Conservation (phyloP, 1,140 invertebrate species). For the Conus betulinus region DNA sequence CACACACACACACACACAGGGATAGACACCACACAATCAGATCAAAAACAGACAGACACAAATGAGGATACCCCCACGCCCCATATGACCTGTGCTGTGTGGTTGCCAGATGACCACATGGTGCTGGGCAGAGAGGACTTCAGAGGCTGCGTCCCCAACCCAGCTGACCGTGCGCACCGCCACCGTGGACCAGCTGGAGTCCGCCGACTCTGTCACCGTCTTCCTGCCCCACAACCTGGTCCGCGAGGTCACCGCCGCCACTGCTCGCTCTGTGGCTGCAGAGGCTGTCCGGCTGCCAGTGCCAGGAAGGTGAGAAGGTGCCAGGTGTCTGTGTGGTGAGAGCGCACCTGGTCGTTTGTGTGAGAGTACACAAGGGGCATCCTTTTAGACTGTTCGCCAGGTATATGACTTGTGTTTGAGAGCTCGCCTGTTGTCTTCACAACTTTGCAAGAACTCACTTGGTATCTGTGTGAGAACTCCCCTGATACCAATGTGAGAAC, state of each 20-base stretch:
- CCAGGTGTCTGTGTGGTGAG: neutral
- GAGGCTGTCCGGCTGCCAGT: constrained; percentile 44
- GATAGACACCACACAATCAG: too few relatives aligned
- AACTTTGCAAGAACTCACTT: too few relatives aligned
- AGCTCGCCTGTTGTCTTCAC: too few relatives aligned
- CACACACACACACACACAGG: too few relatives aligned
- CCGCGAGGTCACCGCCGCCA: constrained; percentile 59
- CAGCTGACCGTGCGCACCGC: constrained; percentile 95
- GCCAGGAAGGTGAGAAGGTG: constrained; percentile 26
- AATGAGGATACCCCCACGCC: too few relatives aligned
- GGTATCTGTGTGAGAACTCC: too few relatives aligned
- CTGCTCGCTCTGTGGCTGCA: constrained; percentile 45
- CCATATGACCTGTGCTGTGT: constrained; percentile 28
- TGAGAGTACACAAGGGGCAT: neutral
- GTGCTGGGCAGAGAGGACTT: constrained; percentile 94
- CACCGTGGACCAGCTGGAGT: constrained; percentile 86
- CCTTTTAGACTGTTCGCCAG: too few relatives aligned
- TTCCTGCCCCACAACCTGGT: constrained; percentile 58
- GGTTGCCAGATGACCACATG: constrained; percentile 90
- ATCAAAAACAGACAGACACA: too few relatives aligned
- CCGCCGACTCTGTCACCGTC: constrained; percentile 58
- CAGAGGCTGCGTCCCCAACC: constrained; percentile 80
- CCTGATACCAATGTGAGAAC: too few relatives aligned
- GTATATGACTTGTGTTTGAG: too few relatives aligned
- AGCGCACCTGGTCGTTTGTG: neutral